Conservation (phyloP, 2,113 vertebrate species). For the Campylorhamphus procurvoides region DNA sequence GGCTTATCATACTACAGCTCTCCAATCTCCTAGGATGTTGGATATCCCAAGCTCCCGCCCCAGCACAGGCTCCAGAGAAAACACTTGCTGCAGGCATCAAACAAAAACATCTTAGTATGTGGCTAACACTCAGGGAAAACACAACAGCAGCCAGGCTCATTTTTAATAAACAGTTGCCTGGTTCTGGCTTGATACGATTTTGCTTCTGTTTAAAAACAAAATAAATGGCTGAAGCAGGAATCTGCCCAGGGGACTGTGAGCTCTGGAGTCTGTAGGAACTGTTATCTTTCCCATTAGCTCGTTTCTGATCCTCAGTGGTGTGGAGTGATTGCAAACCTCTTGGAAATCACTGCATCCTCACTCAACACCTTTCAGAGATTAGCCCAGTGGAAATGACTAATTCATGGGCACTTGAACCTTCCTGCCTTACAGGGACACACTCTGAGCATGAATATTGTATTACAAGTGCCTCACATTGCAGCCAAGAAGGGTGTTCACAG, state of each 20-base stretch:
- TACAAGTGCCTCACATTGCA: neutral
- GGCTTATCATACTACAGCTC: neutral
- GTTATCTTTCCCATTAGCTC: neutral
- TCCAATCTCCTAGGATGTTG: neutral
- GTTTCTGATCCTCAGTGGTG: neutral
- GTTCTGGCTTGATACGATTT: neutral
- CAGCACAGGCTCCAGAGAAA: neutral
- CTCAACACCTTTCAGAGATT: neutral
- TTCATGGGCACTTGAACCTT: neutral
- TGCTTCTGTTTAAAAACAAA: neutral
- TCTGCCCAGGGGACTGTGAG: neutral
- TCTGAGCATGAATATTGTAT: neutral
- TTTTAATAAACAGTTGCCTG: neutral
- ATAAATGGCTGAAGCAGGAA: neutral
- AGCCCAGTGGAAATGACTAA: neutral
- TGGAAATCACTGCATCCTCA: neutral
- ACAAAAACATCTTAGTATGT: neutral
- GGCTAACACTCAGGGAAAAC: neutral
- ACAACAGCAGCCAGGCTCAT: neutral
- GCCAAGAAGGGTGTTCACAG: neutral
- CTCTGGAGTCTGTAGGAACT: neutral
- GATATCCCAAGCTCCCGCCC: neutral
- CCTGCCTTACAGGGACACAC: neutral
- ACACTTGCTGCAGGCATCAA: neutral
- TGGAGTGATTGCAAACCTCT: slow-evolving; percentile 5